Evolutionary conservation across 2,888 invertebrate species (phyloP), one percentile per base, ranked within the genome.

Genomic region (Amiota minor): DNA sequence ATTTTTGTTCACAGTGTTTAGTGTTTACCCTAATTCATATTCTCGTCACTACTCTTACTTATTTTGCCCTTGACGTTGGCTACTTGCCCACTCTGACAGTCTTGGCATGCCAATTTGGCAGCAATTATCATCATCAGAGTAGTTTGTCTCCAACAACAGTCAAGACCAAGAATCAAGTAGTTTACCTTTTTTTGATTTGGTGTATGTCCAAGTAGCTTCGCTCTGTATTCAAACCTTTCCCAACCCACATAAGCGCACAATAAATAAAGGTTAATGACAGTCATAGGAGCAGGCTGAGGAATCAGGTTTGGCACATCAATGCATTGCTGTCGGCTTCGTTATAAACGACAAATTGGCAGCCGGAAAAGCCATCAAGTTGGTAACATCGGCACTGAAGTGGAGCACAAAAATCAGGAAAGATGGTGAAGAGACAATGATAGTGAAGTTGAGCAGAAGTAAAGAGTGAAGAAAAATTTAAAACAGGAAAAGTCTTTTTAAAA

Each of bases 11-110:
- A n/a, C n/a, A n/a, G n/a, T n/a, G n/a, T n/a, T n/a, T n/a, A n/a
- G n/a, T n/a, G n/a, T n/a, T n/a, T n/a, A n/a, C n/a, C n/a, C n/a
- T n/a, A n/a, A n/a, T n/a, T n/a, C n/a, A n/a, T n/a, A n/a, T n/a
- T n/a, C n/a, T n/a, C n/a, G n/a, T n/a, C n/a, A n/a, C 45, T 56
- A 61, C 71, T 73, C 55, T 55, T 59, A n/a, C 74, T 35, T 35
- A 35, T 35, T 35, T 35, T 35, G 1, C 1, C 73, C 76, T 76
- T 69, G 72, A 50, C 67, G 46, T 77, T 35, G 77, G 83, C 85
- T 85, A 85, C 83, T 83, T 83, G 85, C 81, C 85, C 83, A 82
- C 85, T 83, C 83, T 83, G 81, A 83, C 85, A 82, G 84, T 23
- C 23, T 23, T 67, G 18, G 67, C 50, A 49, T 49, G n/a, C n/a